phyloP scores from a whole-genome alignment of 2,888 invertebrate genomes.

The Mythimna ferrago region DNA sequence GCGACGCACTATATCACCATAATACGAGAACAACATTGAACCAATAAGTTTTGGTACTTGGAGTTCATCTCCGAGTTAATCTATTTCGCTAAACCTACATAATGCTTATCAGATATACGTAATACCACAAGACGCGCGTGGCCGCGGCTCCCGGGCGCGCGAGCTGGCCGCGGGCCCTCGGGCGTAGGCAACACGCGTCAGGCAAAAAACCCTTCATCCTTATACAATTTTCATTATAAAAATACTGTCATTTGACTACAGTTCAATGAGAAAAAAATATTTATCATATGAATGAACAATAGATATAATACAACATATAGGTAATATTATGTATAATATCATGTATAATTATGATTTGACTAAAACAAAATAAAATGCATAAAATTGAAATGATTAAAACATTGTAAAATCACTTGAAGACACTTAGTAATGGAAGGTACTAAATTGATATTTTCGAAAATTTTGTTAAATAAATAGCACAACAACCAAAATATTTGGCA shows the following conservation, averaged over 20 bases:
- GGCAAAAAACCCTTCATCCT: conserved; percentile 86
- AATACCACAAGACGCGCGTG: conserved; percentile 77
- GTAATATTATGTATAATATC: conserved; percentile 86
- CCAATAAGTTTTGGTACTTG: conserved; percentile 90
- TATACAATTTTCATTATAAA: conserved; percentile 90
- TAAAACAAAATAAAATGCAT: conserved; percentile 90
- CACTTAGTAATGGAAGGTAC: conserved; percentile 88
- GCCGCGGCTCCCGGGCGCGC: conserved; percentile 49
- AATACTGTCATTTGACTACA: conserved; percentile 92
- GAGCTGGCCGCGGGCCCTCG: conserved; percentile 28
- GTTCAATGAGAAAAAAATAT: conserved; percentile 89
- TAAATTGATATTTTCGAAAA: conserved; percentile 86
- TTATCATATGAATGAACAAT: conserved; percentile 87
- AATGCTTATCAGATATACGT: conserved; percentile 90
- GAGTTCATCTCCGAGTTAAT: conserved; percentile 87
- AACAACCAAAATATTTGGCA: conserved; percentile 90
- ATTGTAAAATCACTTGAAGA: conserved; percentile 87
- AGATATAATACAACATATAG: conserved; percentile 85
- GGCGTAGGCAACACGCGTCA: conserved; percentile 67
- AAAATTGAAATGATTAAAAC: conserved; percentile 89
- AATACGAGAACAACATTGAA: conserved; percentile 90
- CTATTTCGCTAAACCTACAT: conserved; percentile 91
- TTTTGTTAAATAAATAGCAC: conserved; percentile 88
- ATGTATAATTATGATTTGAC: conserved; percentile 88
- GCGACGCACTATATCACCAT: conserved; percentile 89